Percentiles rank a stretch among this genome's conserved stretches.
Evolutionary conservation across 2,797 vertebrate species (phyloP).

Genomic region (Mormyrus hasselquistii): DNA sequence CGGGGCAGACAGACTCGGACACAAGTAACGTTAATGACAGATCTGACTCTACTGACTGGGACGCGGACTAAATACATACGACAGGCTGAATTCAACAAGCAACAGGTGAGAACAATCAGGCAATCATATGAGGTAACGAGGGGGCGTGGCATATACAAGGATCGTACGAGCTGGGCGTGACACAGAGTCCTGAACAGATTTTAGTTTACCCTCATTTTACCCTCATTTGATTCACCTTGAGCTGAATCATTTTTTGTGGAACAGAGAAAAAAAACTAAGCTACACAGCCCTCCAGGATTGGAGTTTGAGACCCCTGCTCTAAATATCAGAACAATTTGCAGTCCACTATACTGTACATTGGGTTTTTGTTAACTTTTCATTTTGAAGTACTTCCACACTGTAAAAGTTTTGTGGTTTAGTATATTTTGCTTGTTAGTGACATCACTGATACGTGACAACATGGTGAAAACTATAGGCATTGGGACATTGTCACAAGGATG

Average conservation of each 20-base stretch:
- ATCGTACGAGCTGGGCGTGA: too few relatives aligned
- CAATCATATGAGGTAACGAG: too few relatives aligned
- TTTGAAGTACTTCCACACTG: neutral
- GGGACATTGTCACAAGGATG: neutral
- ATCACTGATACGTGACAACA: neutral
- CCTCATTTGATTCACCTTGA: neutral
- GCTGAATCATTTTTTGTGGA: neutral
- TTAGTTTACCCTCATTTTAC: neutral
- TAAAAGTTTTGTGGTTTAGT: neutral
- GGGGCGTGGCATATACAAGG: too few relatives aligned
- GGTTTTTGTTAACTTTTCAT: neutral
- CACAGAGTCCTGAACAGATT: neutral
- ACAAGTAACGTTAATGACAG: too few relatives aligned
- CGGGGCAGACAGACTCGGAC: too few relatives aligned
- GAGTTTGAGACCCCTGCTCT: neutral
- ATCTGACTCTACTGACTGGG: too few relatives aligned
- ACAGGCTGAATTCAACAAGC: too few relatives aligned
- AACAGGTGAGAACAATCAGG: too few relatives aligned
- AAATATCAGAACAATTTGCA: neutral
- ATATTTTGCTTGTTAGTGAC: neutral
- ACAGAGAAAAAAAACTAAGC: neutral
- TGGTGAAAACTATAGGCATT: neutral
- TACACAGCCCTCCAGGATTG: neutral
- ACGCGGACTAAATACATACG: too few relatives aligned
- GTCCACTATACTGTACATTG: neutral